Base-by-base conservation (phyloP, 2,888 invertebrate genomes). In the Acrobasis consociella region DNA sequence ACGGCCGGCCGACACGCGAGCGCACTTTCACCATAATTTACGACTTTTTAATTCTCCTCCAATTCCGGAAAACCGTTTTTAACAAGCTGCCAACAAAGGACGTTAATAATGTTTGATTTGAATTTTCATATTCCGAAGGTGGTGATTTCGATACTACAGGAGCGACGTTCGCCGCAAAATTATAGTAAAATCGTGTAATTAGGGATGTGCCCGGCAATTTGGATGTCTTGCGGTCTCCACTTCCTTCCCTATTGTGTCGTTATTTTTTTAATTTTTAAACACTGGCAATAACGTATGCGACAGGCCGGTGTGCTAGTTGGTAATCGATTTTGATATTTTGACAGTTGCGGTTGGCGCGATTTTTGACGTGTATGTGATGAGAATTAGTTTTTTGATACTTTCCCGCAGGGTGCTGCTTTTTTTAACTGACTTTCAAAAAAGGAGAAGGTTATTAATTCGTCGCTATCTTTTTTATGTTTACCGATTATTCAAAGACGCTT, bases 281-380 rank as follows among this genome's bases (percentile, higher is more conserved):
- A 58, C 58, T 52, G 66, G 72, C 65, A 66, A 65, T 71, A 69
- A 71, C 68, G 72, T 73, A 74, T 73, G 74, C 70, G 77, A 75
- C 83, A 81, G 83, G 82, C 83, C 81, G 77, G 80, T 53, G 75
- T 69, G 65, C 73, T 83, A 17, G 42, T 46, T 46, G 78, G 72
- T 85, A 91, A 91, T 91, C 91, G 88, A 91, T 91, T 91, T 85
- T 70, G 71, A 84, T 83, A 79, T 86, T 86, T 87, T 87, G 90
- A 89, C 90, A 89, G 89, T 85, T 91, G 91, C 79, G 91, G 91
- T 91, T 79, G 78, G 74, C 71, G 75, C 85, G 77, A 80, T 81
- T 83, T 83, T 83, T 79, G 56, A 60, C 63, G 55, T 60, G 68
- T 74, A 31, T 2, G 31, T 31, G 31, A 31, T 79, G 77, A 70